Conservation (phyloP, 1,140 invertebrate species). For the Drosophila murphyi region DNA sequence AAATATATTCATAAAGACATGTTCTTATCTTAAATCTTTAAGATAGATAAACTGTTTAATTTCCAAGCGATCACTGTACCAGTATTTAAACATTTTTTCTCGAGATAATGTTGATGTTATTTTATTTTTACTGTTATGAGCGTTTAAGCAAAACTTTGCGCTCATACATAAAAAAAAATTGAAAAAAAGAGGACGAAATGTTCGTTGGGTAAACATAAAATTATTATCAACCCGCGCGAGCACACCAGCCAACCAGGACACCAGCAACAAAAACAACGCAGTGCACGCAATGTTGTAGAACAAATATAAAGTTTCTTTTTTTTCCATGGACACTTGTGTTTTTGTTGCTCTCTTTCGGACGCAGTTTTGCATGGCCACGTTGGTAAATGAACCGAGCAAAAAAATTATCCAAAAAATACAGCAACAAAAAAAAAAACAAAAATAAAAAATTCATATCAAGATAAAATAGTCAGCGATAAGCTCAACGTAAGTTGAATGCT, state of each 20-base stretch:
- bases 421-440: slow-evolving; percentile 51
- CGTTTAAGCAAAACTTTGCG: slow-evolving; percentile 78
- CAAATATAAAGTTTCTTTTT: slow-evolving; percentile 67
- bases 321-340: slow-evolving; percentile 36
- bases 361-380: slow-evolving; percentile 72
- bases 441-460: slow-evolving; percentile 57
- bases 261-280: slow-evolving; percentile 36
- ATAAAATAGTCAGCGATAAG: slow-evolving; percentile 9
- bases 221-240: slow-evolving; percentile 72
- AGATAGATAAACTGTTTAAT: background rate
- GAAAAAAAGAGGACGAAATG: slow-evolving; percentile 38
- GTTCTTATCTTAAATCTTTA: too few relatives aligned
- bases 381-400: slow-evolving; percentile 73
- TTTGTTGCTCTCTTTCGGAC: slow-evolving; percentile 54
- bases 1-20: too few relatives aligned
- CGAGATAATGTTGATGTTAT: slow-evolving; percentile 51
- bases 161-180: slow-evolving; percentile 23
- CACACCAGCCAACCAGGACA: slow-evolving; percentile 32
- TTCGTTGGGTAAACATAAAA: slow-evolving; percentile 77
- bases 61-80: slow-evolving; percentile 30
- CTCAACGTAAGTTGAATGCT: background rate
- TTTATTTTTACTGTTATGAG: slow-evolving; percentile 74
- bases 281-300: slow-evolving; percentile 67
- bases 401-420: slow-evolving; percentile 56
- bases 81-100: slow-evolving; percentile 51